Conservation (phyloP, 2,888 invertebrate genomes). For the Sabatieria punctata region DNA sequence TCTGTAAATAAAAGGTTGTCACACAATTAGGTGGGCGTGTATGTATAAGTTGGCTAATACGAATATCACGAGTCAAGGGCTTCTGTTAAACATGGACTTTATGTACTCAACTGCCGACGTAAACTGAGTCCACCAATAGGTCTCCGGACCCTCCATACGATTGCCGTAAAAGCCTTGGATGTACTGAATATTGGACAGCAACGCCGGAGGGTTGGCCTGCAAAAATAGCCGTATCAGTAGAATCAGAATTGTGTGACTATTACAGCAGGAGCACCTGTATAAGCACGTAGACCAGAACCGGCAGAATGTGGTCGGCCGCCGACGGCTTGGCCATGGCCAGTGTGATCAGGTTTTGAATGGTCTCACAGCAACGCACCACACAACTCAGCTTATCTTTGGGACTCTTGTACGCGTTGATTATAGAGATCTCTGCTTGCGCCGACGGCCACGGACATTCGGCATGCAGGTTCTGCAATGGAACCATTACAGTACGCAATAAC, state of each 20-base stretch:
- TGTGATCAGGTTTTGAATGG: constrained; percentile 78
- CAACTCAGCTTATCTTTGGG: constrained; percentile 20
- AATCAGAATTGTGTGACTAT: no score
- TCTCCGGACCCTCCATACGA: constrained; percentile 67
- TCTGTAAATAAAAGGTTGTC: no score
- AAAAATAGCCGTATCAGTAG: constrained; percentile 6
- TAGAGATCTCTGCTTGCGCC: constrained; percentile 70
- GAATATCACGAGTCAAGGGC: no score
- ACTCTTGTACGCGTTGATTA: constrained; percentile 64
- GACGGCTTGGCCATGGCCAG: constrained; percentile 42
- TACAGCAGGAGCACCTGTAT: constrained; percentile 45
- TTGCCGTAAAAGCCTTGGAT: constrained; percentile 76
- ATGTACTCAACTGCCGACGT: constrained; percentile 90
- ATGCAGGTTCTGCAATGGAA: constrained; percentile 44
- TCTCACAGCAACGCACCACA: constrained; percentile 60
- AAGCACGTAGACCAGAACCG: constrained; percentile 85
- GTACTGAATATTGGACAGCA: constrained; percentile 86
- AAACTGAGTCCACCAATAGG: constrained; percentile 98
- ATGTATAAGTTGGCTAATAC: no score
- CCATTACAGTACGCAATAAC: neutral
- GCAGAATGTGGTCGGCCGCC: constrained; percentile 70
- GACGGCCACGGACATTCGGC: constrained; percentile 90
- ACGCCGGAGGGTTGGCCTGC: constrained; percentile 72
- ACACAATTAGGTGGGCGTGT: no score
- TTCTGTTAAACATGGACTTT: constrained; percentile 84